These are phyloP conservation scores for Pristionchus japonicus DNA, from an alignment of 2,888 invertebrate species.

Conservation along the genomic window DNA sequence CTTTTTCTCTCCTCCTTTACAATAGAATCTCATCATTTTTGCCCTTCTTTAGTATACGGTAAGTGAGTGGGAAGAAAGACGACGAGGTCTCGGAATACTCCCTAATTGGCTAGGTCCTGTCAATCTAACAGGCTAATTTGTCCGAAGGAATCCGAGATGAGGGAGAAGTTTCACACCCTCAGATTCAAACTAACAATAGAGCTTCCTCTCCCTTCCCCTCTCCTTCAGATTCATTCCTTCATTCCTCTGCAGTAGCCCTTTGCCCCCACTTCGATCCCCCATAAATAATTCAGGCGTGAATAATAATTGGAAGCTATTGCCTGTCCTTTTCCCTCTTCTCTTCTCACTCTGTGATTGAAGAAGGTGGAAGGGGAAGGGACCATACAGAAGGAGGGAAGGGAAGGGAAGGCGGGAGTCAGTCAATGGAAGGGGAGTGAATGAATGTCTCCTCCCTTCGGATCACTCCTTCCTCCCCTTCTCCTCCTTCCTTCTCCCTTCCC, in stretches of 20 bases:
- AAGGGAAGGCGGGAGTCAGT: neutral
- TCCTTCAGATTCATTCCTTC: neutral
- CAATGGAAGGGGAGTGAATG: neutral
- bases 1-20: constrained; percentile 8
- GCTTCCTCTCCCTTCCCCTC: neutral
- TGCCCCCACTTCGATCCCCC: constrained; percentile 32
- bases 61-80: neutral
- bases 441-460: constrained; percentile 36
- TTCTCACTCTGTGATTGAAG: neutral
- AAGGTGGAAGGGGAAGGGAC: neutral
- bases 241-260: constrained; percentile 31
- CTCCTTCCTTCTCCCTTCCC: neutral
- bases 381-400: neutral
- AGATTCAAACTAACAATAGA: neutral
- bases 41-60: neutral
- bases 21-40: constrained; percentile 40
- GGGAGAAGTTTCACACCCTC: neutral
- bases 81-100: constrained; percentile 13
- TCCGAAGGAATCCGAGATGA: neutral
- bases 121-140: constrained; percentile 17
- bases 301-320: constrained; percentile 40
- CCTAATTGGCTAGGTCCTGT: constrained; percentile 32
- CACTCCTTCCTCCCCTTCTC: neutral
- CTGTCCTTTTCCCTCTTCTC: constrained; percentile 23
- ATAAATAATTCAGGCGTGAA: constrained; percentile 46